phyloP scores from a whole-genome alignment of 2,888 invertebrate species.

The Phrixothrix hirtus region DNA sequence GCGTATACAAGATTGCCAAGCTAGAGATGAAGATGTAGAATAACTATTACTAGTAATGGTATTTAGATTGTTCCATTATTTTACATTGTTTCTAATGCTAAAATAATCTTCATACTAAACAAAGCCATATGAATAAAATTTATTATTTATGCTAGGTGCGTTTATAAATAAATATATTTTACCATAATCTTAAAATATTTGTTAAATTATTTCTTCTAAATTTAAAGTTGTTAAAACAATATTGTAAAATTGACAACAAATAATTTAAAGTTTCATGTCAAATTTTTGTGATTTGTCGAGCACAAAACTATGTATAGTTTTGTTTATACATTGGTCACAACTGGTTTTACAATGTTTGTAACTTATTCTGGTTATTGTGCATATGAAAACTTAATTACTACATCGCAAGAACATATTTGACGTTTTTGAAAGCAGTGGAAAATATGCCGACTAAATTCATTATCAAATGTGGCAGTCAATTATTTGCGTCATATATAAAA shows the following conservation, averaged over 20 bases:
- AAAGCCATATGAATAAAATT: conserved; percentile 11
- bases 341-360: conserved; percentile 18
- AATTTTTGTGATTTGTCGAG: conserved; percentile 8
- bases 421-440: conserved; percentile 17
- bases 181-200: conserved; percentile 1
- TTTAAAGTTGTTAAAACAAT: no score
- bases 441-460: background rate
- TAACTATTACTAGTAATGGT: conserved; percentile 36
- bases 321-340: conserved; percentile 11
- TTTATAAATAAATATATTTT: conserved; percentile 19
- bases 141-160: conserved; percentile 17
- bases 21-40: conserved; percentile 55
- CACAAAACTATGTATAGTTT: conserved; percentile 14
- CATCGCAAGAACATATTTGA: conserved; percentile 6
- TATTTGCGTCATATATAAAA: no score
- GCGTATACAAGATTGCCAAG: conserved; percentile 48
- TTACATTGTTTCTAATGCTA: conserved; percentile 35
- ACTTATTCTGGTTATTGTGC: conserved; percentile 27
- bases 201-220: background rate
- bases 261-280: conserved; percentile 2
- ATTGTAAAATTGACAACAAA: background rate
- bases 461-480: conserved; percentile 8
- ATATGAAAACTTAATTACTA: conserved; percentile 10
- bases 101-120: conserved; percentile 25
- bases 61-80: conserved; percentile 35